Evolutionary conservation across 2,888 invertebrate species (phyloP).

Genomic region (Portevinia maculata): DNA sequence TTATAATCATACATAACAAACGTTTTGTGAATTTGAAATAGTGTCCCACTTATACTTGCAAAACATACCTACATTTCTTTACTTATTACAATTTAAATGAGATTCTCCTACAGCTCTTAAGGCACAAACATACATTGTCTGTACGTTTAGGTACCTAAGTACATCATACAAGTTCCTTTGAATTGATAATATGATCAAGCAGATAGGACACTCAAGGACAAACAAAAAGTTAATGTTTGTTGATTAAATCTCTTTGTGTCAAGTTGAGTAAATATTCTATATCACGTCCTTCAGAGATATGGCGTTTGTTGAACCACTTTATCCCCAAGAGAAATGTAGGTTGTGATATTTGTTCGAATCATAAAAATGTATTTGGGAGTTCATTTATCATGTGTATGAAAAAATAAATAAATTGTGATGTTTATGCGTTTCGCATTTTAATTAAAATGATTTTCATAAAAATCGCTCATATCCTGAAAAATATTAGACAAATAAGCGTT

Average conservation of each 20-base stretch:
- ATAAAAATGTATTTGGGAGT: too few species aligned
- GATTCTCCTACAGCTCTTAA: background rate
- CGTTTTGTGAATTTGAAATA: too few species aligned
- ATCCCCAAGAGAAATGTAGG: background rate
- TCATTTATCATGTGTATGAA: too few species aligned
- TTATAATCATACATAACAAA: too few species aligned
- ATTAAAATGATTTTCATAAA: too few species aligned
- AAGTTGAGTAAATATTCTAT: background rate
- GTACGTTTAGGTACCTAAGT: background rate
- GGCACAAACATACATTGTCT: background rate
- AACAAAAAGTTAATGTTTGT: constrained; percentile 2
- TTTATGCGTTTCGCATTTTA: too few species aligned
- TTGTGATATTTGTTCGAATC: too few species aligned
- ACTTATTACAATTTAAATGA: background rate
- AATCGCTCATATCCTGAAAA: too few species aligned
- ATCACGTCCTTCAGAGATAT: background rate
- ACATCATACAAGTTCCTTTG: background rate
- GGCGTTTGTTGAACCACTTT: background rate
- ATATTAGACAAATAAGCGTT: too few species aligned
- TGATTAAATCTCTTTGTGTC: constrained; percentile 13
- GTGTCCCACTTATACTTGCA: background rate
- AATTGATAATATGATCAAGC: background rate
- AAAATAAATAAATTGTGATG: too few species aligned
- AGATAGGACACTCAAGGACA: background rate
- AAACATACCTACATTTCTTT: background rate